These are phyloP conservation scores for Adoxophyes honmai DNA, from an alignment of 1,140 invertebrate species.

Conservation along the genomic window DNA sequence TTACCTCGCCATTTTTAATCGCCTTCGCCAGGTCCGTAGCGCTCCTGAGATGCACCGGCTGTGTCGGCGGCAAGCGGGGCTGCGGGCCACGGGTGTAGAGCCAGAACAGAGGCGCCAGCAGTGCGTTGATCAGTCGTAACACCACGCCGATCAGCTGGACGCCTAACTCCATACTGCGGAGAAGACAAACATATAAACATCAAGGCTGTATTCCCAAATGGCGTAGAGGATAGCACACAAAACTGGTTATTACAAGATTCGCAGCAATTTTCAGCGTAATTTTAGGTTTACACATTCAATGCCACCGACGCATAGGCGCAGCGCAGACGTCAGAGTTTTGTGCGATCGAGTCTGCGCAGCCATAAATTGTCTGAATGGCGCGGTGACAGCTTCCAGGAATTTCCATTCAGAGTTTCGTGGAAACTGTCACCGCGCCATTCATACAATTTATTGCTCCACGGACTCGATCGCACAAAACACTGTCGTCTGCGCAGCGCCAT, in stretches of 20 bases:
- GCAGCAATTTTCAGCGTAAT: too few relatives aligned
- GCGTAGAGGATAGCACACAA: too few relatives aligned
- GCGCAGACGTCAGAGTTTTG: too few relatives aligned
- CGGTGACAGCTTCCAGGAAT: too few relatives aligned
- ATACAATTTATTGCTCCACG: too few relatives aligned
- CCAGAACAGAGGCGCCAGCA: conserved; percentile 59
- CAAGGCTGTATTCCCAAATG: too few relatives aligned
- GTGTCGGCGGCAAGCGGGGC: conserved; percentile 39
- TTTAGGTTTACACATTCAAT: background rate
- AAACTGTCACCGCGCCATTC: too few relatives aligned
- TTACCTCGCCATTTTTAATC: conserved; percentile 69
- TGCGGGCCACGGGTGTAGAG: conserved; percentile 28
- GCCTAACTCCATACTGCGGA: conserved; percentile 63
- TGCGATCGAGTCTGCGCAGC: too few relatives aligned
- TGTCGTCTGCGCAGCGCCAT: too few relatives aligned
- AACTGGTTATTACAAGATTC: background rate
- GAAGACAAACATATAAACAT: background rate
- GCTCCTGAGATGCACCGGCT: conserved; percentile 61
- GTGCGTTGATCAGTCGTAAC: conserved; percentile 53
- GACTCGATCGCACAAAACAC: too few relatives aligned
- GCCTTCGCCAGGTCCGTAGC: conserved; percentile 62
- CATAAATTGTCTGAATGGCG: too few relatives aligned
- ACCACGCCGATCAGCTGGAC: conserved; percentile 62
- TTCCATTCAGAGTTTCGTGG: too few relatives aligned
- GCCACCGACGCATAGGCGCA: background rate